These are phyloP conservation scores for Chlamydotis undulata DNA, from an alignment of 2,113 vertebrate species.

Conservation along the genomic window DNA sequence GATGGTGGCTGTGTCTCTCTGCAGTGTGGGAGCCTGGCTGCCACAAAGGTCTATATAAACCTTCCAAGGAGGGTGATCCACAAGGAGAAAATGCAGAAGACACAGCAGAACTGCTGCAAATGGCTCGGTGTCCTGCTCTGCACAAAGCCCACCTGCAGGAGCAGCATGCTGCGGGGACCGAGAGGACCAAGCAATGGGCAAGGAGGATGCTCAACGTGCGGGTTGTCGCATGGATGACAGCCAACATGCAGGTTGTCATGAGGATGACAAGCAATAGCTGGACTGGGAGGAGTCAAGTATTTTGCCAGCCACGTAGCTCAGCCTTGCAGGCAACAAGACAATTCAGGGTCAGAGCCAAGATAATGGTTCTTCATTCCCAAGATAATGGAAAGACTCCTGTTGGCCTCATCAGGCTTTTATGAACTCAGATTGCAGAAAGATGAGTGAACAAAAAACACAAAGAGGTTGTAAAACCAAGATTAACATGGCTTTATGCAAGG, in stretches of 20 bases:
- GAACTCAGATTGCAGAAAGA: background rate
- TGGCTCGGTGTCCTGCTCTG: background rate
- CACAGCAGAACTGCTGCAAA: background rate
- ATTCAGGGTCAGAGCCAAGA: background rate
- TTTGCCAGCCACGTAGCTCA: background rate
- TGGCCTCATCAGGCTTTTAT: background rate
- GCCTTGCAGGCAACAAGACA: background rate
- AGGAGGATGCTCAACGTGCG: background rate
- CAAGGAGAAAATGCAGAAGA: background rate
- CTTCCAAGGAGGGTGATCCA: background rate
- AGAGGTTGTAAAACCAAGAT: background rate
- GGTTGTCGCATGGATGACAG: background rate
- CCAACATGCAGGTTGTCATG: background rate
- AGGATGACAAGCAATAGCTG: background rate
- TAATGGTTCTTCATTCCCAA: background rate
- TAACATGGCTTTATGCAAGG: background rate
- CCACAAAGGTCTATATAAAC: background rate
- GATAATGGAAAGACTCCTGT: background rate
- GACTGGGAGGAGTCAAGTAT: background rate
- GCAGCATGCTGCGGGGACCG: fast-evolving
- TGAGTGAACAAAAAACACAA: background rate
- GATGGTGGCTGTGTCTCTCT: fast-evolving
- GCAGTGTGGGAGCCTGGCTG: background rate
- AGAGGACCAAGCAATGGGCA: background rate
- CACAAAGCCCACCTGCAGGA: background rate